These are phyloP conservation scores for Phytoseiulus persimilis DNA, from an alignment of 2,888 invertebrate genomes.

Conservation along the genomic window DNA sequence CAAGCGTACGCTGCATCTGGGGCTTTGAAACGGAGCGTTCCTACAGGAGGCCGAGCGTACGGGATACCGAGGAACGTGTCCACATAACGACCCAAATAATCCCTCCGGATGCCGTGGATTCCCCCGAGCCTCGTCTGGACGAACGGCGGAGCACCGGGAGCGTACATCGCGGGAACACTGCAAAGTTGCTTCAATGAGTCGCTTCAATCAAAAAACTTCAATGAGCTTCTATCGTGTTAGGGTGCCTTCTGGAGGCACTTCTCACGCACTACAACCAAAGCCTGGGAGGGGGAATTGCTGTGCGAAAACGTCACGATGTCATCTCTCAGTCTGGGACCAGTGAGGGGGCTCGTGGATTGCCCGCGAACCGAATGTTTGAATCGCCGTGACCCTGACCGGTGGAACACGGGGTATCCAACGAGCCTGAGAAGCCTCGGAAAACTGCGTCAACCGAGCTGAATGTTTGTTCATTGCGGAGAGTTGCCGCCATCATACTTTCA, in stretches of 20 bases:
- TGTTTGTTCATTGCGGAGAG: not conserved
- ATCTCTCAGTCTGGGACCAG: too few species aligned
- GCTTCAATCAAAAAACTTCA: too few species aligned
- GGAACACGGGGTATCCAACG: not conserved
- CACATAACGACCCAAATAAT: constrained; percentile 33
- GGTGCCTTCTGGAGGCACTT: too few species aligned
- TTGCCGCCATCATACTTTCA: not conserved
- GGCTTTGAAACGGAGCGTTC: constrained; percentile 20
- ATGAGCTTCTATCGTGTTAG: too few species aligned
- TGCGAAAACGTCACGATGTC: too few species aligned
- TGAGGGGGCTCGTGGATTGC: not conserved
- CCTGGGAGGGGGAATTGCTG: too few species aligned
- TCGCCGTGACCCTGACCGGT: not conserved
- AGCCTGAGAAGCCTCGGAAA: not conserved
- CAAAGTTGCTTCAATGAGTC: not conserved
- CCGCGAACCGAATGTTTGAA: not conserved
- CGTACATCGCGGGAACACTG: not conserved
- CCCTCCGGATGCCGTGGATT: constrained; percentile 6
- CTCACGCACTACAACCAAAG: too few species aligned
- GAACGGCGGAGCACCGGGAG: constrained; percentile 12
- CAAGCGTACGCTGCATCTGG: constrained; percentile 18
- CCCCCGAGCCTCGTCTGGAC: constrained; percentile 24
- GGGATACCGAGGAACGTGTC: constrained; percentile 29
- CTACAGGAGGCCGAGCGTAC: constrained; percentile 14
- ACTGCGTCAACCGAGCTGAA: not conserved